Evolutionary conservation across 2,113 vertebrate species (phyloP).

Genomic region (Urocitellus parryii): DNA sequence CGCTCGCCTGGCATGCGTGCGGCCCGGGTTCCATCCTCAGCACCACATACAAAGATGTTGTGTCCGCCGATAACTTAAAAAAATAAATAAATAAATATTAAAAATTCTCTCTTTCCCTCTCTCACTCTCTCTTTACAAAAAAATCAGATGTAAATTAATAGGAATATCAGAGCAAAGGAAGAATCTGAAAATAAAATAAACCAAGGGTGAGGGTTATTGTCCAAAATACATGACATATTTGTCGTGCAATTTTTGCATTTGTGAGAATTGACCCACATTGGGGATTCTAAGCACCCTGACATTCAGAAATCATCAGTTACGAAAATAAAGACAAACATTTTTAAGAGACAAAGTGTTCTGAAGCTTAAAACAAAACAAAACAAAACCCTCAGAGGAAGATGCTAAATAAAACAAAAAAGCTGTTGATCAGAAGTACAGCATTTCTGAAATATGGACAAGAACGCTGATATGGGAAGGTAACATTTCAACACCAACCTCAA

Average conservation of each 20-base stretch:
- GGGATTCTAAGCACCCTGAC: neutral
- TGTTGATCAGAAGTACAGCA: neutral
- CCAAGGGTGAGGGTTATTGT: neutral
- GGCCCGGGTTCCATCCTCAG: no score
- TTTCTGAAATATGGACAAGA: neutral
- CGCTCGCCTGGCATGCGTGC: no score
- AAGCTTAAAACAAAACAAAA: constrained; percentile 36
- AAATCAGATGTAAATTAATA: neutral
- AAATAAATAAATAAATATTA: no score
- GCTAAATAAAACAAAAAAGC: neutral
- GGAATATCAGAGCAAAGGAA: neutral
- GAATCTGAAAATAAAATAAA: neutral
- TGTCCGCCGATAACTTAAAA: no score
- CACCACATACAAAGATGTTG: no score
- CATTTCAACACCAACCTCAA: neutral
- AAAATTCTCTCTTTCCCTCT: no score
- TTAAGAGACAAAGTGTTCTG: neutral
- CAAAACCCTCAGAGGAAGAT: neutral
- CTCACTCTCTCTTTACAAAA: no score
- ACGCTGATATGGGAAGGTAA: neutral
- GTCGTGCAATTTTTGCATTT: neutral
- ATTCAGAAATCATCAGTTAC: neutral
- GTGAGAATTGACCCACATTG: constrained; percentile 6
- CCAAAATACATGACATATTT: neutral
- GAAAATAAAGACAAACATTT: neutral